Evolutionary conservation across 1,140 invertebrate species (phyloP), one percentile per base, ranked within the genome.

Genomic region (Polypedilum pembai): DNA sequence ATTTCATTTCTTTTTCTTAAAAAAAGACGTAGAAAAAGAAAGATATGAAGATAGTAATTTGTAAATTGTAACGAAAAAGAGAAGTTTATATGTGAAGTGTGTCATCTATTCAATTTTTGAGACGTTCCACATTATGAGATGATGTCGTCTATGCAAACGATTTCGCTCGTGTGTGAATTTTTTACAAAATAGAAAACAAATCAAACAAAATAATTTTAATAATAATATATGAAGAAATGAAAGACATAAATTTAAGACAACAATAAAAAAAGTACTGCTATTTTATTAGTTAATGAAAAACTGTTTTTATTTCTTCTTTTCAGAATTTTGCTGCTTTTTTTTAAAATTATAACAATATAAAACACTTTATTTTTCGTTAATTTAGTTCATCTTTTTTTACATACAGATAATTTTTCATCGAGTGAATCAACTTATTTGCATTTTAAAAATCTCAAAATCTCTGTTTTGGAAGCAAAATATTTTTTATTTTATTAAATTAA

Each of bases 101-200:
- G 45, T 56, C 45, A 56, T 56, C 45, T 56, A 56, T 56, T 56
- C 45, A n/a, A n/a, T 56, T 12, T 56, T 56, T n/a, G n/a, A 56
- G 12, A 56, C n/a, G 45, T 56, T 56, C 45, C 45, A 56, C 45
- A 56, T 56, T 12, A 33, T 33, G 24, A 33, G 24, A 33, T n/a
- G 24, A 33, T 33, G 5, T 33, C 24, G 5, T 33, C 24, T 33
- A 33, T 33, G 24, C 24, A 33, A 56, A 56, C 10, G 45, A 56
- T 12, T 1, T 15, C 10, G 8, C 45, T 15, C 4, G 3, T 56
- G 45, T 56, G 45, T 56, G 45, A 56, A 56, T 33, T 33, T 33
- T 33, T 33, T 33, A 33, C 24, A 56, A 15, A 56, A 56, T 56
- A 56, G n/a, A 56, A n/a, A n/a, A 56, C 45, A 56, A 56, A 56